Percentiles rank a stretch among this genome's conserved stretches.
Conservation (phyloP, 92 coral and sea anemone genomes). For the Chrysogorgia sp. region DNA sequence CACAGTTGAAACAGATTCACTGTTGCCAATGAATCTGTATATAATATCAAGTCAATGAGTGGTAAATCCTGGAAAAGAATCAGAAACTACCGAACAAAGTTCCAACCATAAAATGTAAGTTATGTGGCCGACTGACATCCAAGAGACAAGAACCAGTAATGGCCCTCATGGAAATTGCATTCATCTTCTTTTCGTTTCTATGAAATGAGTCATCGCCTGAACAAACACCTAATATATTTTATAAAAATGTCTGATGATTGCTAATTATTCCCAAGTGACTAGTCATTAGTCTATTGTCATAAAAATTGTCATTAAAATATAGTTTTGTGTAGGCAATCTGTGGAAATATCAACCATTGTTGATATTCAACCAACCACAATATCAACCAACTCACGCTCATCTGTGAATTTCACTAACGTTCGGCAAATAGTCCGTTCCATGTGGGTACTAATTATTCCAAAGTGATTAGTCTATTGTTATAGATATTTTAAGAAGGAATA, state of each 20-base stretch:
- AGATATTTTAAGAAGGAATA: too few species aligned
- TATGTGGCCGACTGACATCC: conserved; percentile 58
- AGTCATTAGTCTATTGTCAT: too few species aligned
- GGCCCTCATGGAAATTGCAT: too few species aligned
- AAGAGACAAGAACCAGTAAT: conserved; percentile 47
- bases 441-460: too few species aligned
- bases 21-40: conserved; percentile 39
- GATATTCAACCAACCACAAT: not conserved
- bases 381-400: not conserved
- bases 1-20: conserved; percentile 56
- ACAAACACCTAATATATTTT: too few species aligned
- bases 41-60: conserved; percentile 18
- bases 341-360: not conserved
- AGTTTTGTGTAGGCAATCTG: too few species aligned
- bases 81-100: conserved; percentile 13
- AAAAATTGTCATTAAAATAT: too few species aligned
- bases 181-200: too few species aligned
- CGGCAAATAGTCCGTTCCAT: conserved; percentile 18
- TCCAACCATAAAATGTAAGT: conserved; percentile 49
- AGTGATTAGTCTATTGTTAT: too few species aligned
- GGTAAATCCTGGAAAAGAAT: conserved; percentile 23
- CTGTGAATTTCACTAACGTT: not conserved
- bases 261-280: too few species aligned
- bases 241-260: too few species aligned
- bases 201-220: too few species aligned